phyloP scores from a whole-genome alignment of 2,113 vertebrate species.

The Dolichallabes microphthalmus region DNA sequence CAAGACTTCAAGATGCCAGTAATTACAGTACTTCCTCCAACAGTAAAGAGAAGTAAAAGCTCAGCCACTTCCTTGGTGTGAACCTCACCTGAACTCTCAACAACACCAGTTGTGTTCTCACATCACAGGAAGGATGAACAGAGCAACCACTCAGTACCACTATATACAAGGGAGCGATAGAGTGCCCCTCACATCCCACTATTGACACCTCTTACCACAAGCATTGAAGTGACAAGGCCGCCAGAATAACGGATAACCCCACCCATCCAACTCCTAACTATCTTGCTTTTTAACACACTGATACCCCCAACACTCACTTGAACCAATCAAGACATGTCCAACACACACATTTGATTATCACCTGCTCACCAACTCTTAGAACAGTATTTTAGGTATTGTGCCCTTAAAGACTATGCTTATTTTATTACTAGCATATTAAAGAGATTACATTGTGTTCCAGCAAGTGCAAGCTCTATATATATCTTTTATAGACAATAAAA shows the following conservation, averaged over 20 bases:
- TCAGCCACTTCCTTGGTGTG: neutral
- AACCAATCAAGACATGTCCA: neutral
- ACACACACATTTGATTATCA: neutral
- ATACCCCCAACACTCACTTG: neutral
- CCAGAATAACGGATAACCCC: neutral
- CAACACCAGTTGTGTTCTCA: neutral
- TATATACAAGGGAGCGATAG: neutral
- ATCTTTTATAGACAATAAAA: neutral
- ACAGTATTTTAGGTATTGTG: neutral
- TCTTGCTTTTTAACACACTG: neutral
- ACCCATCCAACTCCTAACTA: neutral
- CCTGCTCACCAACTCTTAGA: neutral
- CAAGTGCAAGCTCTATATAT: neutral
- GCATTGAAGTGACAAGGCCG: neutral
- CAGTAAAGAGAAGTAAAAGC: too few species aligned
- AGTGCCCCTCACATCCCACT: neutral
- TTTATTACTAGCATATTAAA: neutral
- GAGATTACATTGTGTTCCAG: neutral
- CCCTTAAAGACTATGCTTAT: neutral
- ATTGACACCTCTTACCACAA: neutral
- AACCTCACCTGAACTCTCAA: neutral
- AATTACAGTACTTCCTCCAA: too few species aligned
- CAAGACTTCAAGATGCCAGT: too few species aligned
- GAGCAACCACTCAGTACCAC: neutral
- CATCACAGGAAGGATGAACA: neutral